Evolutionary conservation across 2,888 invertebrate species (phyloP).

Genomic region (Nysson spinosus): DNA sequence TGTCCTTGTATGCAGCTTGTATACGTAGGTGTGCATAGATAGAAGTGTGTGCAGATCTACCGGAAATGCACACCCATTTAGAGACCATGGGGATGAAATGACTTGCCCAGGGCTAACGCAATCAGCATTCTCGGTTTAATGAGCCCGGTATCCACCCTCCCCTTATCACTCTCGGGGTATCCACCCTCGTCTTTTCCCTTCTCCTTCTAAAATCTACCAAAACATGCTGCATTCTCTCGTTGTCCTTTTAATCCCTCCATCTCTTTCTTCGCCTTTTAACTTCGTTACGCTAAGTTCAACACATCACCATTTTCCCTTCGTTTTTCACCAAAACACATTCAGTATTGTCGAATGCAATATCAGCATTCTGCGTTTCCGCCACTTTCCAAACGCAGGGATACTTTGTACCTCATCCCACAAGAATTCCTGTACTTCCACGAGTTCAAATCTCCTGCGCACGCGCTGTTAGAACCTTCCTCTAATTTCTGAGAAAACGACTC

Average conservation of each 20-base stretch:
- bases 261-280: neutral
- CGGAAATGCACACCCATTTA: constrained; percentile 66
- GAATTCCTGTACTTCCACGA: too few relatives aligned
- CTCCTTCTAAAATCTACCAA: constrained; percentile 28
- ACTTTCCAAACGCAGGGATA: too few relatives aligned
- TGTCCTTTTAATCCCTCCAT: neutral
- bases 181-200: constrained; percentile 39
- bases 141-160: constrained; percentile 66
- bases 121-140: constrained; percentile 75
- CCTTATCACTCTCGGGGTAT: constrained; percentile 40
- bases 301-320: neutral
- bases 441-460: too few relatives aligned
- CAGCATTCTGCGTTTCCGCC: too few relatives aligned
- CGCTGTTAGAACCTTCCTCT: too few relatives aligned
- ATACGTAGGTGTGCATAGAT: neutral
- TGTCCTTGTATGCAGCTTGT: constrained; percentile 8
- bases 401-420: too few relatives aligned
- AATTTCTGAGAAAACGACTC: too few relatives aligned
- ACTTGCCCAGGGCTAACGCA: constrained; percentile 69
- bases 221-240: neutral
- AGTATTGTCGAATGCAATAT: too few relatives aligned
- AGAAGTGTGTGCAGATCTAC: constrained; percentile 35
- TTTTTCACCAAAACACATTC: neutral
- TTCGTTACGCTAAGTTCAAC: neutral
- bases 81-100: constrained; percentile 60